Percentiles rank a stretch among this genome's conserved stretches.
phyloP scores from a whole-genome alignment of 1,140 invertebrate species.

The Coenobita brevimanus region DNA sequence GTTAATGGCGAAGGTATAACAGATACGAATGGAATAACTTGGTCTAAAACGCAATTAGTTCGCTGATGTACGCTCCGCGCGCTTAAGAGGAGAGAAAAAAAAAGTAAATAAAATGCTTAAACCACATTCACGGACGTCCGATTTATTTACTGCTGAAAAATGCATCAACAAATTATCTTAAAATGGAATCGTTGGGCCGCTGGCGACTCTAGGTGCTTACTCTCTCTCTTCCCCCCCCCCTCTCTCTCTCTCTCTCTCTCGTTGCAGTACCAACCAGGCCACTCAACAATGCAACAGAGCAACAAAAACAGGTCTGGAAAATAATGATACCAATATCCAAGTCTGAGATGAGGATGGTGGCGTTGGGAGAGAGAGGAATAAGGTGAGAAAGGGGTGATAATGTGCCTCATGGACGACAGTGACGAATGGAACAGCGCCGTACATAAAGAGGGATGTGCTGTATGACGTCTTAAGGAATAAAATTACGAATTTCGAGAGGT shows the following conservation, averaged over 20 bases:
- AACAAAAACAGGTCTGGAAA: neutral
- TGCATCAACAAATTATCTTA: constrained; percentile 60
- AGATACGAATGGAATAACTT: constrained; percentile 63
- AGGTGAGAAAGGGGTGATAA: too few species aligned
- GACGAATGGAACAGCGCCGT: too few species aligned
- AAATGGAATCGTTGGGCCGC: constrained; percentile 38
- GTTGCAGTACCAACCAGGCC: neutral
- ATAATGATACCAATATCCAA: too few species aligned
- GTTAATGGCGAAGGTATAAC: constrained; percentile 57
- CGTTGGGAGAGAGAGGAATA: too few species aligned
- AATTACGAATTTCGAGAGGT: too few species aligned
- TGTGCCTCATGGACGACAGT: too few species aligned
- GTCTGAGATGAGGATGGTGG: too few species aligned
- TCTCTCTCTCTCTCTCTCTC: neutral
- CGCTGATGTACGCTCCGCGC: constrained; percentile 42
- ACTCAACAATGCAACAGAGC: neutral
- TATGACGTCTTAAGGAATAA: too few species aligned
- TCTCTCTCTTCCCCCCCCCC: neutral
- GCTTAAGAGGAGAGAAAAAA: constrained; percentile 22
- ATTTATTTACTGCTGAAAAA: constrained; percentile 60
- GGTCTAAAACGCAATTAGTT: constrained; percentile 54
- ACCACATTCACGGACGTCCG: constrained; percentile 11
- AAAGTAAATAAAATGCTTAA: too few species aligned
- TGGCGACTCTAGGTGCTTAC: constrained; percentile 2
- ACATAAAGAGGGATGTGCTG: too few species aligned